Conservation (phyloP, 2,113 vertebrate genomes). For the Aegotheles bennettii region DNA sequence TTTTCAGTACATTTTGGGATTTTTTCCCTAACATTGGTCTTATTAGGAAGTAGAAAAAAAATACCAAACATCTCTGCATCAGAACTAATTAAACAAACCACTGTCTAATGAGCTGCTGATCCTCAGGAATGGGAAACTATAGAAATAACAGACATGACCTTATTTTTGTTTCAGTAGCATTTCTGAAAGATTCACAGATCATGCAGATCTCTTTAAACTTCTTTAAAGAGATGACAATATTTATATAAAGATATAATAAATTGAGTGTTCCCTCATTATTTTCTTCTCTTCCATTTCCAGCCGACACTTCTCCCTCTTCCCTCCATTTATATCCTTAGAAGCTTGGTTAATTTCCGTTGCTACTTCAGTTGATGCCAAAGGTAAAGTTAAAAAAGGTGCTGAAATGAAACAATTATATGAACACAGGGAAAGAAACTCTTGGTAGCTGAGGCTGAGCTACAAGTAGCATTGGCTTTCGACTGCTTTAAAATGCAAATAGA, state of each 20-base stretch:
- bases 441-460: background rate
- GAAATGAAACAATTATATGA: background rate
- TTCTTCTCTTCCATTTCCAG: background rate
- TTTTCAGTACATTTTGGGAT: background rate
- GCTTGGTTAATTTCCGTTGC: background rate
- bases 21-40: background rate
- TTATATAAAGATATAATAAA: background rate
- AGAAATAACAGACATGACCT: background rate
- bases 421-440: background rate
- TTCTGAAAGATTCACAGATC: background rate
- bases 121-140: background rate
- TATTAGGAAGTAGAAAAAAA: background rate
- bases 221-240: background rate
- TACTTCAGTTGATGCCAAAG: background rate
- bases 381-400: background rate
- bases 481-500: background rate
- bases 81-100: background rate
- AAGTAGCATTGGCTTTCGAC: background rate
- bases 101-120: background rate
- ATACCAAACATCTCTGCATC: background rate
- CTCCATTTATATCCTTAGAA: background rate
- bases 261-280: background rate
- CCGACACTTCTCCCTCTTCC: background rate
- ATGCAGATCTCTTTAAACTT: background rate
- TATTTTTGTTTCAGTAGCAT: background rate